phyloP scores from a whole-genome alignment of 2,113 vertebrate species.

The Centropus bengalensis region DNA sequence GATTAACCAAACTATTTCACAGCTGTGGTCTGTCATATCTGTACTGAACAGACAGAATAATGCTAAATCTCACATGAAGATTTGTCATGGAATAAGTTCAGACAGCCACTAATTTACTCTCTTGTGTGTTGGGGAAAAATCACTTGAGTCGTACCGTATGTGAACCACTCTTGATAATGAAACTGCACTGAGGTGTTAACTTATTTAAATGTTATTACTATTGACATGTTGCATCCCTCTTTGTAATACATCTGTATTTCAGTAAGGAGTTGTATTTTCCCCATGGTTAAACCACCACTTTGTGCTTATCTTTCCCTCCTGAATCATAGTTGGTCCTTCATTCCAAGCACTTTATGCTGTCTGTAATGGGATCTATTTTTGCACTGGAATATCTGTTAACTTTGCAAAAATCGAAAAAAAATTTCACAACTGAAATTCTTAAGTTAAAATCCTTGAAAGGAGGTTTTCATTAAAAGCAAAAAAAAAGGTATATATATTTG shows the following conservation, averaged over 20 bases:
- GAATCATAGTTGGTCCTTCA: conserved; percentile 76
- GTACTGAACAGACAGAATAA: conserved; percentile 27
- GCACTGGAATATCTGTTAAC: conserved; percentile 89
- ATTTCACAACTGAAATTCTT: conserved; percentile 79
- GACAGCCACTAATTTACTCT: conserved; percentile 7
- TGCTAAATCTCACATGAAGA: conserved; percentile 21
- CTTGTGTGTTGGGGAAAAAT: conserved; percentile 46
- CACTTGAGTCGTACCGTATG: conserved; percentile 41
- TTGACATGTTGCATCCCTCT: conserved; percentile 62
- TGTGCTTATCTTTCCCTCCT: conserved; percentile 59
- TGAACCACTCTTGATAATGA: conserved; percentile 72
- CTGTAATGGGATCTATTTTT: conserved; percentile 85
- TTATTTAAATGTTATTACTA: conserved; percentile 33
- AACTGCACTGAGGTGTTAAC: conserved; percentile 65
- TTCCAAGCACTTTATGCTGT: conserved; percentile 92
- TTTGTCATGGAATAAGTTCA: conserved; percentile 41
- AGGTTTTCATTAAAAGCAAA: conserved; percentile 82
- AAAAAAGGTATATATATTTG: conserved; percentile 70
- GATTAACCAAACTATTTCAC: neutral
- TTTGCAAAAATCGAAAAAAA: conserved; percentile 79
- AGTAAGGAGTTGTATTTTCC: conserved; percentile 49
- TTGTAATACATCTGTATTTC: conserved; percentile 68
- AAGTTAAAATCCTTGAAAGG: conserved; percentile 79
- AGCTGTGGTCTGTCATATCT: conserved; percentile 34
- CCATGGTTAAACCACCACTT: conserved; percentile 61